A percentile compares a stretch with the other conserved stretches of the same genome.
These are phyloP conservation scores for Proisotoma minuta DNA, from an alignment of 2,888 invertebrate genomes.

Conservation along the genomic window DNA sequence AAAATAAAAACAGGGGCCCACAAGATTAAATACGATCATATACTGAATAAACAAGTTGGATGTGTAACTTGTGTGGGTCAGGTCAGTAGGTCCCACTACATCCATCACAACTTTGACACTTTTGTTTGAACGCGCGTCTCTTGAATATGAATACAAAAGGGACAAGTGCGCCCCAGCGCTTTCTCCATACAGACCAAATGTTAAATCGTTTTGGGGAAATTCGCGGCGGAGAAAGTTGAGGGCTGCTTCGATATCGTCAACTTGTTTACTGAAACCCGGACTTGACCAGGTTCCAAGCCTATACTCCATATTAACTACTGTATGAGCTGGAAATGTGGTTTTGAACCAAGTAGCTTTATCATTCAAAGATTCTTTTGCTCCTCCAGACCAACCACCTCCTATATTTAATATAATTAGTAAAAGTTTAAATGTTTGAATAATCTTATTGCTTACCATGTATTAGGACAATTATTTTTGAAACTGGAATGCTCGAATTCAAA, in stretches of 20 bases:
- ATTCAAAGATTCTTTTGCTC: too few relatives aligned
- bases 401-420: too few relatives aligned
- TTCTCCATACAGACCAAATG: too few relatives aligned
- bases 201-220: too few relatives aligned
- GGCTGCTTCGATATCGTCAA: not conserved
- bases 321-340: not conserved
- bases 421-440: too few relatives aligned
- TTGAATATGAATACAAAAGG: not conserved
- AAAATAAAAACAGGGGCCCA: not conserved
- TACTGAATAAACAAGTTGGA: not conserved
- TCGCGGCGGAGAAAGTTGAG: too few relatives aligned
- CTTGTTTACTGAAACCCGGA: not conserved
- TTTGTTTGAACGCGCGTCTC: not conserved
- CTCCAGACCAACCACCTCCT: too few relatives aligned
- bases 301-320: not conserved
- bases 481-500: too few relatives aligned
- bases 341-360: too few relatives aligned
- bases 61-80: not conserved
- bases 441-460: too few relatives aligned
- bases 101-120: not conserved
- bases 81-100: not conserved
- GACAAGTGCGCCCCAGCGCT: not conserved
- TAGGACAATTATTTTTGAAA: too few relatives aligned
- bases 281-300: not conserved
- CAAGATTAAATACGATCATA: not conserved